Conservation (phyloP, 2,797 vertebrate species). For the Hippocampus kuda region DNA sequence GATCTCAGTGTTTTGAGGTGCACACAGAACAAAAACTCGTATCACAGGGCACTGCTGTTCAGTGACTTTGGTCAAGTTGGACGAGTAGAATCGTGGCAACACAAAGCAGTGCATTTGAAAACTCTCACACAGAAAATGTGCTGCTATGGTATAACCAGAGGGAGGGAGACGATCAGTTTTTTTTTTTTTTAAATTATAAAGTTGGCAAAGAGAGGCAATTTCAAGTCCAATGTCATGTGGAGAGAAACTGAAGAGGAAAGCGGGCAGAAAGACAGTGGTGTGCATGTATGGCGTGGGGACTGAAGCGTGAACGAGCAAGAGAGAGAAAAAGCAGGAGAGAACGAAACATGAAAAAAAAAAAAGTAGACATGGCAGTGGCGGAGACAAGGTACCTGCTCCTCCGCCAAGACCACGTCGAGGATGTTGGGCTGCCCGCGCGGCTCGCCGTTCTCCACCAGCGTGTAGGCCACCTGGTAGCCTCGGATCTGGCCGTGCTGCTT, state of each 20-base stretch:
- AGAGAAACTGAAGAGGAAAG: constrained; percentile 8
- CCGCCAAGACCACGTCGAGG: constrained; percentile 85
- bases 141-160: too few relatives aligned
- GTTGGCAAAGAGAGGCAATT: constrained; percentile 29
- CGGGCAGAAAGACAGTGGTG: not conserved
- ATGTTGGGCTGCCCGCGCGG: constrained; percentile 83
- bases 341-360: constrained; percentile 28
- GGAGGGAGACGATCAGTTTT: not conserved
- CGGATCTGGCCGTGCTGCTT: constrained; percentile 94
- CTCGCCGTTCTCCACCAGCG: constrained; percentile 82
- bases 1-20: too few relatives aligned
- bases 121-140: not conserved
- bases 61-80: not conserved
- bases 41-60: too few relatives aligned
- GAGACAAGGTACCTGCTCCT: constrained; percentile 76
- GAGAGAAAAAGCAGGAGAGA: constrained; percentile 28
- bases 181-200: not conserved
- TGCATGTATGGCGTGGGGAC: constrained; percentile 2
- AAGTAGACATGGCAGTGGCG: constrained; percentile 27
- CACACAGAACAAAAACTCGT: too few relatives aligned
- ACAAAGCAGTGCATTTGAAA: not conserved
- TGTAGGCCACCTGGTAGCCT: constrained; percentile 88
- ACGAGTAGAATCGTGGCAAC: not conserved
- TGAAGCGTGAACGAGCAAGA: constrained; percentile 40
- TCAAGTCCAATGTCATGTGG: constrained; percentile 48